phyloP scores from a whole-genome alignment of 2,888 invertebrate genomes.

The Lycaena phlaeas region DNA sequence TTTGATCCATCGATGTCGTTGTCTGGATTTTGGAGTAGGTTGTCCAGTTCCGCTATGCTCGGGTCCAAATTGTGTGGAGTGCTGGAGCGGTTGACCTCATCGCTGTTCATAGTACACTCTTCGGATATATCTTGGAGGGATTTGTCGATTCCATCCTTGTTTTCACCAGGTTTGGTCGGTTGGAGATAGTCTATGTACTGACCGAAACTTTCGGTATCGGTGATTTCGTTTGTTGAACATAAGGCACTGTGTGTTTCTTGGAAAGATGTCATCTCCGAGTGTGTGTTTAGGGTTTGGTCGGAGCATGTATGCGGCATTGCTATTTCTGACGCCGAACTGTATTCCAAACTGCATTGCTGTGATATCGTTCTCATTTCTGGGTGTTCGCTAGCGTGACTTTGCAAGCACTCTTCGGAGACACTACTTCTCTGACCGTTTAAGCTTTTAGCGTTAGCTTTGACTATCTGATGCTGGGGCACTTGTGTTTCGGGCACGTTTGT shows the following conservation, averaged over 20 bases:
- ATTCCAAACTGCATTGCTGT: conserved; percentile 80
- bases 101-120: conserved; percentile 61
- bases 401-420: conserved; percentile 59
- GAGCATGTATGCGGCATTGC: conserved; percentile 68
- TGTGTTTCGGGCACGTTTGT: conserved; percentile 76
- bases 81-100: conserved; percentile 46
- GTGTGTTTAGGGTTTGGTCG: conserved; percentile 63
- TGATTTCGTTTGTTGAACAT: conserved; percentile 65
- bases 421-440: conserved; percentile 51
- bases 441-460: conserved; percentile 46
- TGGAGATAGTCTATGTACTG: conserved; percentile 64
- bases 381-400: conserved; percentile 50
- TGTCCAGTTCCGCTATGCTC: conserved; percentile 40
- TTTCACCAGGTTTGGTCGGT: conserved; percentile 43
- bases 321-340: conserved; percentile 75
- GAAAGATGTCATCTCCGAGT: conserved; percentile 59
- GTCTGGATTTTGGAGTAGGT: conserved; percentile 40
- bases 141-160: conserved; percentile 47
- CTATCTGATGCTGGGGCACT: conserved; percentile 73
- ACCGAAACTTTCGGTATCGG: conserved; percentile 66
- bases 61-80: conserved; percentile 40
- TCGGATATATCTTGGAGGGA: conserved; percentile 62
- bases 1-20: conserved; percentile 33
- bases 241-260: conserved; percentile 65
- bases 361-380: conserved; percentile 77